These are phyloP conservation scores for Bombyx mandarina DNA, from an alignment of 1,140 invertebrate species.

Conservation along the genomic window DNA sequence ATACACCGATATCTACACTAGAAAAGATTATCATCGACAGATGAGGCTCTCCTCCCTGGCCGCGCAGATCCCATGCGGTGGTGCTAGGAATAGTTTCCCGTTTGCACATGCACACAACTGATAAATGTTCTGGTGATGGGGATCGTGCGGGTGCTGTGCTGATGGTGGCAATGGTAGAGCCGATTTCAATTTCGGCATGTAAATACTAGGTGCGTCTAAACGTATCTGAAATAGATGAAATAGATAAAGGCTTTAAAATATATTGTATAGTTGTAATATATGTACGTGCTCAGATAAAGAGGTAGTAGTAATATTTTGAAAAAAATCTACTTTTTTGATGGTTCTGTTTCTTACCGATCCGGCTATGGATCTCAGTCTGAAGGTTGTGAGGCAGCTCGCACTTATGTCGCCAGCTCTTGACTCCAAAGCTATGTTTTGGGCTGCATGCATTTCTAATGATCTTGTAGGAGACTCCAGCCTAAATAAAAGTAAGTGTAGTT, in stretches of 20 bases:
- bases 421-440: constrained; percentile 85
- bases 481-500: constrained; percentile 5
- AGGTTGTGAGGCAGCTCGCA: constrained; percentile 84
- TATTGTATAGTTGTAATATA: no score
- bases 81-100: constrained; percentile 90
- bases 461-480: constrained; percentile 93
- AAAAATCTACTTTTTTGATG: no score
- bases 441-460: constrained; percentile 84
- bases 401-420: constrained; percentile 90
- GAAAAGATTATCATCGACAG: constrained; percentile 60
- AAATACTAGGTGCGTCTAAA: constrained; percentile 76
- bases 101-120: constrained; percentile 93
- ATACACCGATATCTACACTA: not conserved
- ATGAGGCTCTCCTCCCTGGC: constrained; percentile 67
- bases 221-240: constrained; percentile 72
- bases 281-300: no score
- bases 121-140: constrained; percentile 79
- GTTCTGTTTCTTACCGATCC: constrained; percentile 75
- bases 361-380: constrained; percentile 84
- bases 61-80: constrained; percentile 84
- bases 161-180: constrained; percentile 68
- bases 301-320: no score
- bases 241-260: no score
- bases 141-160: constrained; percentile 57
- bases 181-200: constrained; percentile 80